Conservation (phyloP, 2,797 vertebrate species). For the Acropternis orthonyx region DNA sequence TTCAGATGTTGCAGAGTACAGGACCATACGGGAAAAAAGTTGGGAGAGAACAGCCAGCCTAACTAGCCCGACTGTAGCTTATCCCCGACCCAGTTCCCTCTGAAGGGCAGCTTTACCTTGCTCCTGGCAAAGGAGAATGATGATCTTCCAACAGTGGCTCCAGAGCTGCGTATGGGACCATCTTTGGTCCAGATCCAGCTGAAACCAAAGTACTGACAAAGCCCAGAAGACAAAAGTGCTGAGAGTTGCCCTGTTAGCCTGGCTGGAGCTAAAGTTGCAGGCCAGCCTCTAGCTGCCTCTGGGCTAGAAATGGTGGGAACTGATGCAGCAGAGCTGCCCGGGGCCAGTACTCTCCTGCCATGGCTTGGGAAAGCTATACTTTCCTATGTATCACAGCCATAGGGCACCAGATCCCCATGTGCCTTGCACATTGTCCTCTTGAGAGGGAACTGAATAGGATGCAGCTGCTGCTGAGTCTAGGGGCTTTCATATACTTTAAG, state of each 20-base stretch:
- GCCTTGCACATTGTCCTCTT: not conserved
- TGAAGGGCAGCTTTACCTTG: not conserved
- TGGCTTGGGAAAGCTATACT: not conserved
- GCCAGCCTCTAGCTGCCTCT: not conserved
- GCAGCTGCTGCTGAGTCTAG: not conserved
- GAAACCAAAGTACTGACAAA: not conserved
- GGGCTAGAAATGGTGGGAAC: conserved; percentile 22
- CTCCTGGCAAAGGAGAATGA: not conserved
- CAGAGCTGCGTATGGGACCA: fast-evolving
- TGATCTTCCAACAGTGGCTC: not conserved
- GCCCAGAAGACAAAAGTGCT: not conserved
- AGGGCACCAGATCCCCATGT: not conserved
- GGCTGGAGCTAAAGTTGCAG: not conserved
- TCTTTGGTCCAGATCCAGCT: not conserved
- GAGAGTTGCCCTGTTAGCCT: not conserved
- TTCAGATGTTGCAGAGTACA: not conserved
- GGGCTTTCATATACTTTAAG: not conserved
- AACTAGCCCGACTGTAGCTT: not conserved
- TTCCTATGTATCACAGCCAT: not conserved
- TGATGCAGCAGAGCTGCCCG: not conserved
- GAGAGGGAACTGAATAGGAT: not conserved
- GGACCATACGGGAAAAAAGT: not conserved
- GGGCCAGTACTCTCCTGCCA: not conserved
- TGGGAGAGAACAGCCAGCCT: not conserved
- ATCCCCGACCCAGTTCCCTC: not conserved